phyloP scores from a whole-genome alignment of 2,113 vertebrate genomes.

The Ophthalmolycus amberensis region DNA sequence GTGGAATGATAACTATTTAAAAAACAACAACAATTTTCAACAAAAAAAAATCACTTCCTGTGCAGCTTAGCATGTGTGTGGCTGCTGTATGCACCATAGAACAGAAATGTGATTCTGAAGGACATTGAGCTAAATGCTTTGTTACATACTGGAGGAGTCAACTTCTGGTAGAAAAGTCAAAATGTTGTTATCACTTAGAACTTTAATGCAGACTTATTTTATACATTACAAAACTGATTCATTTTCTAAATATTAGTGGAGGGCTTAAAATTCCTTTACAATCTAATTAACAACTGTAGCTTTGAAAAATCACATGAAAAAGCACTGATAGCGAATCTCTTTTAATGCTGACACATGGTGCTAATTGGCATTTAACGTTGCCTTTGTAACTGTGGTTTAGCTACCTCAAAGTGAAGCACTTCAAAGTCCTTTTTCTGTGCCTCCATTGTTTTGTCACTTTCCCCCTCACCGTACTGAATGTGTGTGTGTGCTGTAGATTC shows the following conservation, averaged over 20 bases:
- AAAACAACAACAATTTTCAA: not conserved
- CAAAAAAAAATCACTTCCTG: not conserved
- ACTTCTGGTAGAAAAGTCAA: not conserved
- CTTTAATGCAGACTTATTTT: not conserved
- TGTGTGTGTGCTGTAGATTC: slow-evolving; percentile 4
- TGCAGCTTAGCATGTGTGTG: not conserved
- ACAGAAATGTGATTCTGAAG: not conserved
- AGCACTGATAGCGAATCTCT: slow-evolving; percentile 33
- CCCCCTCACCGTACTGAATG: not conserved
- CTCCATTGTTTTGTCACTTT: slow-evolving; percentile 12
- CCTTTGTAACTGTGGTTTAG: slow-evolving; percentile 57
- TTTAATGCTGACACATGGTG: slow-evolving; percentile 38
- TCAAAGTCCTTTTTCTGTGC: slow-evolving; percentile 23
- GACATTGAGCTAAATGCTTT: not conserved
- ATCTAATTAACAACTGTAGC: slow-evolving; percentile 46
- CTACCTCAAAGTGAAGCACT: slow-evolving; percentile 36
- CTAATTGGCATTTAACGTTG: slow-evolving; percentile 57
- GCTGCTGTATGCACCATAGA: not conserved
- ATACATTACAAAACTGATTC: not conserved
- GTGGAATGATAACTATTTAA: not conserved
- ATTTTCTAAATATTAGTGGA: not conserved
- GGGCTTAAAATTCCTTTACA: not conserved
- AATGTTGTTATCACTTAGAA: not conserved
- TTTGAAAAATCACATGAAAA: slow-evolving; percentile 41
- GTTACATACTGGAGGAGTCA: not conserved